Conservation (phyloP, 1,140 invertebrate genomes). For the Myzus persicae region DNA sequence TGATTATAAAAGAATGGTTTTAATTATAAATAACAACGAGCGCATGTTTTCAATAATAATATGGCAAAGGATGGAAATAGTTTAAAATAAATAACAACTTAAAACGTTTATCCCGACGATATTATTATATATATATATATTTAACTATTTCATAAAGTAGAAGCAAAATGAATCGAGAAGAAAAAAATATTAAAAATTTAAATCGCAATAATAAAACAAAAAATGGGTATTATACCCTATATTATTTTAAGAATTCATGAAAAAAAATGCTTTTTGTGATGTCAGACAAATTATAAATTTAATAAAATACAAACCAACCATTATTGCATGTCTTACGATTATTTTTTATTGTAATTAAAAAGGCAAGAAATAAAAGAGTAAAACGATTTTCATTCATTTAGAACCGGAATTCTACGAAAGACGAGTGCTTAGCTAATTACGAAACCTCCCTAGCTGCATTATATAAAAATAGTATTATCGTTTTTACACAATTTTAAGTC, state of each 20-base stretch:
- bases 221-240: background rate
- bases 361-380: background rate
- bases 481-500: background rate
- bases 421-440: background rate
- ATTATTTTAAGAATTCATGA: background rate
- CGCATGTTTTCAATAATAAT: background rate
- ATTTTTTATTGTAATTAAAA: background rate
- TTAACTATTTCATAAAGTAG: background rate
- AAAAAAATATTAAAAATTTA: conserved; percentile 11
- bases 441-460: background rate
- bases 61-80: background rate
- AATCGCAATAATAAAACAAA: background rate
- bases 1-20: background rate
- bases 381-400: background rate
- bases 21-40: background rate
- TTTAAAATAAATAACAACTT: background rate
- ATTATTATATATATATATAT: background rate
- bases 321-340: background rate
- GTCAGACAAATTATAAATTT: background rate
- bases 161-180: background rate
- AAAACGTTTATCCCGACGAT: background rate
- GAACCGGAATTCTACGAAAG: background rate
- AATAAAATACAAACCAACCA: background rate
- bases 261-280: background rate
- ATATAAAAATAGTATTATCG: background rate